A percentile compares a stretch with the other conserved stretches of the same genome.
Conservation (phyloP, 2,113 vertebrate genomes). For the Gracilinanus agilis region DNA sequence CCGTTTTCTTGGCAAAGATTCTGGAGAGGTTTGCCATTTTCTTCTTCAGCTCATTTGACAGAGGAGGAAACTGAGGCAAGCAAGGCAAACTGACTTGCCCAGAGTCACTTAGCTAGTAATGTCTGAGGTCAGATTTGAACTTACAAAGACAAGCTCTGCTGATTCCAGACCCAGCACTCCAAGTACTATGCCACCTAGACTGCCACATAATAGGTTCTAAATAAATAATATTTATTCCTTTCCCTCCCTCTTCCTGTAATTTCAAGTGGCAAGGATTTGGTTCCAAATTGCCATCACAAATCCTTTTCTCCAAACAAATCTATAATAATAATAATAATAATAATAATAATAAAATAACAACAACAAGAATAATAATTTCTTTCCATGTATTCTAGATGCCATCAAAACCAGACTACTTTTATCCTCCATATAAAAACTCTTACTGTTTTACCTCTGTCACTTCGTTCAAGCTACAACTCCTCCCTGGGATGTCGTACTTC, state of each 20-base stretch:
- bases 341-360: too few species aligned
- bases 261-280: background rate
- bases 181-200: too few species aligned
- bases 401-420: background rate
- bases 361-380: background rate
- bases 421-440: background rate
- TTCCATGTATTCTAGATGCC: background rate
- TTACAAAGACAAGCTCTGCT: too few species aligned
- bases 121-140: too few species aligned
- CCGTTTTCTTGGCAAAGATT: too few species aligned
- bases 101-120: too few species aligned
- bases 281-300: background rate
- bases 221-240: background rate
- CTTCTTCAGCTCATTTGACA: too few species aligned
- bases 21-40: too few species aligned
- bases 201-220: too few species aligned
- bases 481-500: background rate
- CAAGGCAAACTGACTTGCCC: too few species aligned
- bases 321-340: background rate
- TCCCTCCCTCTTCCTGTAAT: background rate
- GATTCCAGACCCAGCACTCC: too few species aligned
- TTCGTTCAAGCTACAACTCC: background rate
- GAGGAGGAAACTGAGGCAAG: too few species aligned
- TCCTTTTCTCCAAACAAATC: background rate
- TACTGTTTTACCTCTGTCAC: background rate